Evolutionary conservation across 2,888 invertebrate species (phyloP).

Genomic region (Lingula anatina): DNA sequence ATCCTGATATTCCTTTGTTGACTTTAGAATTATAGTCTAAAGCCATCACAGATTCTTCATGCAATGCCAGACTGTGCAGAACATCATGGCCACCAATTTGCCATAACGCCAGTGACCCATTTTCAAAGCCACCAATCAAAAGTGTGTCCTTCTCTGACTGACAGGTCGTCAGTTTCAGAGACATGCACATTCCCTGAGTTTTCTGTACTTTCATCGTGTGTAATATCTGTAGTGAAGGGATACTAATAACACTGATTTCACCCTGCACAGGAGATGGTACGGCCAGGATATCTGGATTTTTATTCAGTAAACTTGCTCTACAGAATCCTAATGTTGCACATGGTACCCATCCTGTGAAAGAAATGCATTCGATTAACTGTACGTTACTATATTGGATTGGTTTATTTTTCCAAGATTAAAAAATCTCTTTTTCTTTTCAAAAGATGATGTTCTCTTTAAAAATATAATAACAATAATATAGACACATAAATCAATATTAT

Average conservation of each 20-base stretch:
- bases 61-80: constrained; percentile 13
- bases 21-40: constrained; percentile 15
- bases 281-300: too few species aligned
- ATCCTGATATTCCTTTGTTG: constrained; percentile 25
- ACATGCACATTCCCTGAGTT: constrained; percentile 32
- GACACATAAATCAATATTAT: too few species aligned
- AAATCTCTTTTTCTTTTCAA: too few species aligned
- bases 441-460: too few species aligned
- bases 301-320: too few species aligned
- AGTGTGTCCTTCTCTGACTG: constrained; percentile 4
- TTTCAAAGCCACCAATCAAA: constrained; percentile 34
- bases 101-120: constrained; percentile 32
- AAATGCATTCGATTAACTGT: neutral
- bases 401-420: too few species aligned
- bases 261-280: too few species aligned
- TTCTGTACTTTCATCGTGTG: neutral
- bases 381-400: neutral
- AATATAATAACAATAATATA: too few species aligned
- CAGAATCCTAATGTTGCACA: constrained; percentile 17
- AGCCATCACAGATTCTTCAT: constrained; percentile 29
- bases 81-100: constrained; percentile 17
- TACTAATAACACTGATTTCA: too few species aligned
- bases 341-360: constrained; percentile 11
- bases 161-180: constrained; percentile 9
- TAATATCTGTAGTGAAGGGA: too few species aligned